Base-by-base conservation (phyloP, 1,140 invertebrate genomes). In the Leptopilina clavipes region DNA sequence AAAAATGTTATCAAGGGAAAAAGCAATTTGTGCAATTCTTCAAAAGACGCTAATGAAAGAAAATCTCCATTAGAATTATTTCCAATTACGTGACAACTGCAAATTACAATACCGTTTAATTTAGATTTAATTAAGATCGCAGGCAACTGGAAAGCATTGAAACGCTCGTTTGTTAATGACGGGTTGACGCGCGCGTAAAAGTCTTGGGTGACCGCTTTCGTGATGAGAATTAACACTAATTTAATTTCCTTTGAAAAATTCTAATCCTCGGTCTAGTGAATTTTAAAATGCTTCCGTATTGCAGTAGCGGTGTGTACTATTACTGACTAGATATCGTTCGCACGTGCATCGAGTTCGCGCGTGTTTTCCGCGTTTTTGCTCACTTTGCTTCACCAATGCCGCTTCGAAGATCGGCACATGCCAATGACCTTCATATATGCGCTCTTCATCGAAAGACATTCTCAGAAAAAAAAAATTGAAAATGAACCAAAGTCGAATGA, bases 401-500 rank as follows among this genome's bases (percentile, higher is more conserved):
- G 81, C 84, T 82, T 78, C 80, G 5, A 83, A 86, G 81, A 85
- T 84, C 77, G 73, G 22, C 73, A 31, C 25, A 82, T 83, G 83
- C 85, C 85, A 87, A 88, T 83, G 86, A 87, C 84, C 87, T 84
- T 81, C 85, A 84, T 81, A 77, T 76, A 80, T 82, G 54, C 74
- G n/a, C 75, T 79, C 17, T 19, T 6, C 5, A 25, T 22, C 17
- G 19, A 59, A 25, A 3, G 1, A 25, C 54, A 59, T n/a, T 31
- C 12, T 65, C 3, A 31, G 25, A 7, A 22, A 65, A 22, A 12
- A 11, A 31, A 65, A 14, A 22, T 65, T n/a, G n/a, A n/a, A n/a
- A n/a, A n/a, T n/a, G n/a, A n/a, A n/a, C n/a, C n/a, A n/a, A n/a
- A n/a, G n/a, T n/a, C n/a, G n/a, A n/a, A n/a, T n/a, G n/a, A n/a